A percentile compares a stretch with the other conserved stretches of the same genome.
Conservation (phyloP, 2,888 invertebrate genomes). For the Drosophila differens region DNA sequence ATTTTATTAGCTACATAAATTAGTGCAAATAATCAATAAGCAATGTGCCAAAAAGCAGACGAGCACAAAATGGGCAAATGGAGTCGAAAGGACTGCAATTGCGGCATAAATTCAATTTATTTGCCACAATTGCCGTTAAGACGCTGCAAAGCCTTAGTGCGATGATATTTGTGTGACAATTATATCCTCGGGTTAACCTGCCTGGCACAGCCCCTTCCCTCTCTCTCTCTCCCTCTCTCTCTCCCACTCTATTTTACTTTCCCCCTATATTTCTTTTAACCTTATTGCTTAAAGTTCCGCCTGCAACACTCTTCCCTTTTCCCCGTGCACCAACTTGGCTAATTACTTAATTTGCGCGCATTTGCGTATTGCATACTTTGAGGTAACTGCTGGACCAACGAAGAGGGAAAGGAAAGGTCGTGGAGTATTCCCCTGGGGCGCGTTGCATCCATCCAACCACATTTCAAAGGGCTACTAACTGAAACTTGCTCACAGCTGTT, state of each 20-base stretch:
- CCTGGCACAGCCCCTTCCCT: background rate
- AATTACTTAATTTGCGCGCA: constrained; percentile 72
- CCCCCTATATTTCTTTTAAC: constrained; percentile 36
- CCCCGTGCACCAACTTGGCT: constrained; percentile 26
- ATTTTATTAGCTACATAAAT: constrained; percentile 80
- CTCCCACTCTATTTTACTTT: background rate
- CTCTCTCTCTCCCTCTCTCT: background rate
- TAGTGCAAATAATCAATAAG: constrained; percentile 81
- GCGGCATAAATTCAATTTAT: constrained; percentile 75
- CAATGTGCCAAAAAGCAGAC: constrained; percentile 74
- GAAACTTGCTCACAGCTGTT: constrained; percentile 14
- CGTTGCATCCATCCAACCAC: constrained; percentile 13
- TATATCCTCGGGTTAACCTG: constrained; percentile 32
- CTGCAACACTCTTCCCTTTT: constrained; percentile 3
- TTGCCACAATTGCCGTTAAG: constrained; percentile 54
- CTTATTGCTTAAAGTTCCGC: constrained; percentile 19
- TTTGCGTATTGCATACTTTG: constrained; percentile 44
- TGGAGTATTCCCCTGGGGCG: background rate
- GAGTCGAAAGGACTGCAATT: constrained; percentile 15
- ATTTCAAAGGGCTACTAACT: constrained; percentile 37
- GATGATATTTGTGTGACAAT: constrained; percentile 60
- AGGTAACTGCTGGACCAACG: background rate
- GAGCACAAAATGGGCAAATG: constrained; percentile 5
- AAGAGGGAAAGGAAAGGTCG: background rate
- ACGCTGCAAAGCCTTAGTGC: constrained; percentile 27